A percentile compares a stretch with the other conserved stretches of the same genome.
These are phyloP conservation scores for Girardia tigrina DNA, from an alignment of 2,888 invertebrate species.

Conservation along the genomic window DNA sequence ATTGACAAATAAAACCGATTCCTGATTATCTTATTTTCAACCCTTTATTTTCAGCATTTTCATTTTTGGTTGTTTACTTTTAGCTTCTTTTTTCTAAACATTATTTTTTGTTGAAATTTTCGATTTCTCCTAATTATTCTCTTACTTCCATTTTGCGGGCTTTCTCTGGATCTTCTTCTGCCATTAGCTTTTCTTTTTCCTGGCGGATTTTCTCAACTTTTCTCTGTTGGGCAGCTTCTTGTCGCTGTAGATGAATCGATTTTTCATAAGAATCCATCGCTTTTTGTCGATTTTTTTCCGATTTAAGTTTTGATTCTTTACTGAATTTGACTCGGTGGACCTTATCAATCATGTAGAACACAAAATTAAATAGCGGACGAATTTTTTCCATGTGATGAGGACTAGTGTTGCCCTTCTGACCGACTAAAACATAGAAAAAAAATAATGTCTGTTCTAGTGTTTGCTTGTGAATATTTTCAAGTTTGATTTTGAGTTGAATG, in stretches of 20 bases:
- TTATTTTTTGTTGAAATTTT: not conserved
- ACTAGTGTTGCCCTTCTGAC: slow-evolving; percentile 37
- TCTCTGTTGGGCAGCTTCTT: slow-evolving; percentile 81
- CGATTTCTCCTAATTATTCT: not conserved
- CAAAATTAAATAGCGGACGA: slow-evolving; percentile 68
- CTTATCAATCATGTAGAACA: slow-evolving; percentile 82
- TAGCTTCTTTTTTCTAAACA: slow-evolving; percentile 58
- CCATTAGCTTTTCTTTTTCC: slow-evolving; percentile 81
- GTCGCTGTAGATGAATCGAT: slow-evolving; percentile 82
- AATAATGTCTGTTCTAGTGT: too few species aligned
- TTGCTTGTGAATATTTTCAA: too few species aligned
- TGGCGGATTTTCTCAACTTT: slow-evolving; percentile 79
- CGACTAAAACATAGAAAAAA: too few species aligned
- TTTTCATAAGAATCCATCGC: slow-evolving; percentile 85
- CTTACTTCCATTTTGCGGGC: slow-evolving; percentile 78
- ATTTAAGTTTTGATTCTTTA: slow-evolving; percentile 77
- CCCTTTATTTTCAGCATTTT: slow-evolving; percentile 83
- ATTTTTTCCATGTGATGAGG: slow-evolving; percentile 60
- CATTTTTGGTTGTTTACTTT: slow-evolving; percentile 89
- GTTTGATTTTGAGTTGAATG: too few species aligned
- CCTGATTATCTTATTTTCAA: not conserved
- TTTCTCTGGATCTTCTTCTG: slow-evolving; percentile 83
- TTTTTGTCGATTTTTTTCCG: slow-evolving; percentile 80
- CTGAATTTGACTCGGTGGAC: slow-evolving; percentile 70
- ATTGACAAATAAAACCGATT: not conserved